Evolutionary conservation across 2,888 invertebrate genomes (phyloP), one percentile per base, ranked within the genome.

Genomic region (Lamellibrachia satsuma): DNA sequence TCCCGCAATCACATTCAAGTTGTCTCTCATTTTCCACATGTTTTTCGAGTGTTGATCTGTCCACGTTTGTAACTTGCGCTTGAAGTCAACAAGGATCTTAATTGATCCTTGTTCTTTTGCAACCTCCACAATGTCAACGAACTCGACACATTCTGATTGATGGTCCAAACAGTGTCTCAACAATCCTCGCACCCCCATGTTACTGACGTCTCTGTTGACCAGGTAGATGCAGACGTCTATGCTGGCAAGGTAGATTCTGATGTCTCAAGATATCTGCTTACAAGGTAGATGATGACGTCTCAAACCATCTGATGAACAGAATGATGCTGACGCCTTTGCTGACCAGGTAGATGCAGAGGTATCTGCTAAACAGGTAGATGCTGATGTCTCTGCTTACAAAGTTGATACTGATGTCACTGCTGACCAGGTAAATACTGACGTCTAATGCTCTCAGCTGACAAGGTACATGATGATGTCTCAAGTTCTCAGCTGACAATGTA

Each of bases 41-140:
- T 95, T 95, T 1, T 95, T 93, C n/a, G 94, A 91, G 92, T 95
- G 95, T 51, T 96, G 93, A 7, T 92, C 92, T 52, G 94, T 95
- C 96, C 96, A 96, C 2, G 96, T 96, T 92, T 95, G 94, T 60
- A 95, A 90, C 92, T 96, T 96, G 90, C 95, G 95, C 9, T 96
- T 96, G 92, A 94, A 96, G 92, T 96, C 96, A 3, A 96, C 95
- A 39, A 96, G 94, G 57, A 96, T 94, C 93, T 96, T 95, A 55
- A 96, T 95, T 3, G 95, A 95, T 75, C 94, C 93, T 90, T 93
- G 93, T 15, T 94, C 92, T 90, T 93, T 92, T 3, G 96, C 95
- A 0, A 95, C 94, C 92, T 95, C 94, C 2, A 96, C 93, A 6
- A 96, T 94, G 93, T 96, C 95, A 7, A 95, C 94, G 15, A 92